phyloP scores from a whole-genome alignment of 2,888 invertebrate genomes.

The Dryobotodes eremita region DNA sequence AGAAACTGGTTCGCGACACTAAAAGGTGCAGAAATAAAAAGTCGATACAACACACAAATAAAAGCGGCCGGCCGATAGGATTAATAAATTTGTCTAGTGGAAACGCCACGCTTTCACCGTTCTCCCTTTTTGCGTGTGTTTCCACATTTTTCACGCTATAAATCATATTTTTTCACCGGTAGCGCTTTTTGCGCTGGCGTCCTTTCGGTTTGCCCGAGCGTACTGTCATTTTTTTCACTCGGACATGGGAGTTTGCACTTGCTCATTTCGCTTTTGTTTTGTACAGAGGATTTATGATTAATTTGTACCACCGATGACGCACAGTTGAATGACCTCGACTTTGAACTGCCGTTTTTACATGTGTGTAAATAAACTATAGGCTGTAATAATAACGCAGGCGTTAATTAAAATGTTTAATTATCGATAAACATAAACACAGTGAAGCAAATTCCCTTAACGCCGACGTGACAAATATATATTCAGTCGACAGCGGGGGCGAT shows the following conservation, averaged over 20 bases:
- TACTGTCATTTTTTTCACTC: conserved; percentile 89
- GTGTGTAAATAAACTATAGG: conserved; percentile 43
- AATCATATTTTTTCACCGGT: conserved; percentile 91
- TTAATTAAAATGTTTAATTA: conserved; percentile 67
- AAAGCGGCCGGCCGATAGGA: conserved; percentile 83
- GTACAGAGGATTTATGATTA: conserved; percentile 86
- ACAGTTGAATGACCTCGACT: conserved; percentile 76
- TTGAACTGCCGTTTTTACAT: conserved; percentile 55
- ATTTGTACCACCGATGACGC: conserved; percentile 76
- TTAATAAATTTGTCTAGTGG: conserved; percentile 90
- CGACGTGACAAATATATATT: conserved; percentile 76
- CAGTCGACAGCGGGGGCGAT: conserved; percentile 71
- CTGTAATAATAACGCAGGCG: conserved; percentile 41
- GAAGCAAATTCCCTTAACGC: conserved; percentile 72
- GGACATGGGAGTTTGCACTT: conserved; percentile 87
- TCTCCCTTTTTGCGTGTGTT: conserved; percentile 89
- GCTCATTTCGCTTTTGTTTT: conserved; percentile 86
- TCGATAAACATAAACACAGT: conserved; percentile 67
- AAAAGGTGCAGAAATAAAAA: conserved; percentile 65
- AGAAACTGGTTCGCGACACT: conserved; percentile 54
- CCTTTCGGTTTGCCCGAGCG: conserved; percentile 88
- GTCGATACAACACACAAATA: conserved; percentile 78
- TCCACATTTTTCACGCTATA: conserved; percentile 91
- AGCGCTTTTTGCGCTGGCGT: conserved; percentile 88
- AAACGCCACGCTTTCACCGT: conserved; percentile 88